phyloP scores from a whole-genome alignment of 2,888 invertebrate genomes.

The Thyatira batis region DNA sequence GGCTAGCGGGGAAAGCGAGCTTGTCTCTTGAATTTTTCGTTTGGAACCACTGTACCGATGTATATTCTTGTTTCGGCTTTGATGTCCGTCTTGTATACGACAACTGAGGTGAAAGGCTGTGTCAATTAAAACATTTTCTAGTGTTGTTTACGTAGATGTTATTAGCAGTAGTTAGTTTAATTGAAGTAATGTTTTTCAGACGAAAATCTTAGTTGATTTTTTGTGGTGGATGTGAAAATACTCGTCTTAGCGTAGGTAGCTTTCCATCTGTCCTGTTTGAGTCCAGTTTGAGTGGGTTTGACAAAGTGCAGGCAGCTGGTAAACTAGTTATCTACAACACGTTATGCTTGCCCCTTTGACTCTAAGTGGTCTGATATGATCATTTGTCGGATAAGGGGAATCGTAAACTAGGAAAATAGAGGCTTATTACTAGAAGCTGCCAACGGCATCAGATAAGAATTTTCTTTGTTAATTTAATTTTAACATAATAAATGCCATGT shows the following conservation, averaged over 20 bases:
- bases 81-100: slow-evolving; percentile 22
- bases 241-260: slow-evolving; percentile 31
- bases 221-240: slow-evolving; percentile 39
- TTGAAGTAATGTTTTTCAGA: not conserved
- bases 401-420: not conserved
- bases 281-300: slow-evolving; percentile 36
- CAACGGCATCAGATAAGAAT: no score
- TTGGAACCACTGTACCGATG: slow-evolving; percentile 33
- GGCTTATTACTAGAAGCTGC: no score
- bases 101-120: slow-evolving; percentile 21
- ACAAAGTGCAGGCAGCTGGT: slow-evolving; percentile 27
- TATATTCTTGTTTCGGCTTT: slow-evolving; percentile 14
- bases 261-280: slow-evolving; percentile 40
- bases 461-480: no score
- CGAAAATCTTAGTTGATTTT: slow-evolving; percentile 19
- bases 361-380: slow-evolving; percentile 9
- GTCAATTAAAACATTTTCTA: slow-evolving; percentile 9
- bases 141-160: not conserved
- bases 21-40: slow-evolving; percentile 66
- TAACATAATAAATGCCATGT: no score
- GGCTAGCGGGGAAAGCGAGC: slow-evolving; percentile 69
- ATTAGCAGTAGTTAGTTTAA: not conserved
- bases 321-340: slow-evolving; percentile 29
- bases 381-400: not conserved
- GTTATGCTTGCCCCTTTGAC: slow-evolving; percentile 23